A percentile compares a stretch with the other conserved stretches of the same genome.
Conservation (phyloP, 2,113 vertebrate species). For the Crotophaga sulcirostris region DNA sequence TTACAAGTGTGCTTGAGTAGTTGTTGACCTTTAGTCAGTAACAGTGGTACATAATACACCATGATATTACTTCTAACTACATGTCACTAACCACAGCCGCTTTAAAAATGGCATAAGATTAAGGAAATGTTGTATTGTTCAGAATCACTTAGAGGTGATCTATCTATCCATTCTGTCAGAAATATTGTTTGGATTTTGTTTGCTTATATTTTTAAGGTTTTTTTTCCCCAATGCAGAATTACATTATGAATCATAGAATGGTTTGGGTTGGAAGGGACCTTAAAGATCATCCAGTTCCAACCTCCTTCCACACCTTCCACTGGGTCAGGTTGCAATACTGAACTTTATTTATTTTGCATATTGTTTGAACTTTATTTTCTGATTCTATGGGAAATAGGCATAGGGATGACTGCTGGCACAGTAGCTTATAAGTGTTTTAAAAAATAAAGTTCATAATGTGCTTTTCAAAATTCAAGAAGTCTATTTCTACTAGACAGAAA, state of each 20-base stretch:
- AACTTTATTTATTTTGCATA: not conserved
- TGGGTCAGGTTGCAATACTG: not conserved
- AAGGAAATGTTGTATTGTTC: not conserved
- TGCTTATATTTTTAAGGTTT: not conserved
- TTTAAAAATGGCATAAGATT: not conserved
- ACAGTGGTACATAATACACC: not conserved
- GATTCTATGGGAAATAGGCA: not conserved
- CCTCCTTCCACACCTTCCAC: too few species aligned
- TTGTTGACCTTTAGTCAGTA: not conserved
- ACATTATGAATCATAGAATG: not conserved
- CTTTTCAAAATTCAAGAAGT: not conserved
- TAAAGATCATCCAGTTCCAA: too few species aligned
- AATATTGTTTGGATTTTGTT: not conserved
- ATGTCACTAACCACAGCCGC: not conserved
- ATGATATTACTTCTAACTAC: not conserved
- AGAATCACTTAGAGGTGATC: not conserved
- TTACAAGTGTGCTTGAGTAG: not conserved
- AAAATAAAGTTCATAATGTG: not conserved
- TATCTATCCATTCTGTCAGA: not conserved
- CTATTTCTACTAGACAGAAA: not conserved
- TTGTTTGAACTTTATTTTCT: not conserved
- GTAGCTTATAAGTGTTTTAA: not conserved
- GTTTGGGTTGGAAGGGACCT: too few species aligned
- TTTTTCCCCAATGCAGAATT: not conserved
- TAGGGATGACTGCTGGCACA: not conserved